Base-by-base conservation (phyloP, 2,113 vertebrate genomes). In the Psettodes erumei region DNA sequence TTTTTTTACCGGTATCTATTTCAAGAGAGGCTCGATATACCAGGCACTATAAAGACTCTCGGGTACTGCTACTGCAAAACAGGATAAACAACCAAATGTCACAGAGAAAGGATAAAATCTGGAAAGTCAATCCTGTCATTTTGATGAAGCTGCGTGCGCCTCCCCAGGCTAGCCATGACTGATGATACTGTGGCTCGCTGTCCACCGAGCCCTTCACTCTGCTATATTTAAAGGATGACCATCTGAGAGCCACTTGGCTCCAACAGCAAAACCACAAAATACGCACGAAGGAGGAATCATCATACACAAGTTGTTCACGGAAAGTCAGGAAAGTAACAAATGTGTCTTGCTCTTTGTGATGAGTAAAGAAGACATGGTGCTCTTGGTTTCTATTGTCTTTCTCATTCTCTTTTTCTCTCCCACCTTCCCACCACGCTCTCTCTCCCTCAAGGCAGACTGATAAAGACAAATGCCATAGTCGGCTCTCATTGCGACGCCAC, bases 401-500 rank as follows among this genome's bases (percentile, higher is more conserved):
- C 65, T 89, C 80, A 55, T 86, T 81, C 84, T 65, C 83, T 77
- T 73, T 87, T 86, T 84, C 72, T 83, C 83, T 84, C 88, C 82
- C 82, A 84, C 84, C 88, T 76, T 81, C 73, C 75, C 82, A 62
- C 79, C 71, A 56, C 54, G n/a, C 71, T 70, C 82, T 79, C 80
- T 54, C 74, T 91, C 91, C 91, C 89, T 86, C 58, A 80, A 90
- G 91, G 89, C 90, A 85, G 87, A 76, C 90, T 94, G 93, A 95
- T 95, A 94, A 94, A 95, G 94, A 95, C 91, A 93, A 93, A 95
- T 95, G 91, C 91, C 90, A 89, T 87, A 91, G 91, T 93, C 87
- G 82, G 88, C 91, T 91, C 92, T 93, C 93, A 91, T 91, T 86
- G 86, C 91, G 82, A 83, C 62, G 37, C 83, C 48, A 16, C 63